Conservation (phyloP, 2,113 vertebrate species). For the Ceratotherium simum region DNA sequence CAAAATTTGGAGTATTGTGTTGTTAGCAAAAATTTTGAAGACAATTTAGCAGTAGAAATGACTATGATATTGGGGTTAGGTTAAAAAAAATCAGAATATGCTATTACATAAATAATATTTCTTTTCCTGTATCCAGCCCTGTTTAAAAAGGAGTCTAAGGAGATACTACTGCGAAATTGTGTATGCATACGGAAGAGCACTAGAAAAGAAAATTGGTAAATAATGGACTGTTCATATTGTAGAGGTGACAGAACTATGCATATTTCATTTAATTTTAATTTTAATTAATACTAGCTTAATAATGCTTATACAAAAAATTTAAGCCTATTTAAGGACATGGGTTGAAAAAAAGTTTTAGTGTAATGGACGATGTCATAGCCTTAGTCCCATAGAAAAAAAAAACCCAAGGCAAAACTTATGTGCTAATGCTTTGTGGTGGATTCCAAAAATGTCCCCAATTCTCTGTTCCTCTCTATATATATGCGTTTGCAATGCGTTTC, state of each 20-base stretch:
- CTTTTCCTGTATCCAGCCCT: neutral
- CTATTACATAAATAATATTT: neutral
- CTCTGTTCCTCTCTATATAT: neutral
- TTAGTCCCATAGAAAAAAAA: neutral
- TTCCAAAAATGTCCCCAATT: neutral
- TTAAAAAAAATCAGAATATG: neutral
- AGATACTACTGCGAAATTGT: neutral
- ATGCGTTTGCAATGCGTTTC: neutral
- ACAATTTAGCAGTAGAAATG: neutral
- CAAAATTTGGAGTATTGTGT: neutral
- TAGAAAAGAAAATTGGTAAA: neutral
- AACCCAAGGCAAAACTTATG: neutral
- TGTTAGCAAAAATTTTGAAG: neutral
- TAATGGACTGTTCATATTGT: neutral
- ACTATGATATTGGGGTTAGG: neutral
- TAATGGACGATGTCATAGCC: neutral
- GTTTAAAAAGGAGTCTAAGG: neutral
- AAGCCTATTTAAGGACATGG: neutral
- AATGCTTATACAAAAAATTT: neutral
- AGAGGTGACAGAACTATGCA: neutral
- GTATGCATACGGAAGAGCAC: neutral
- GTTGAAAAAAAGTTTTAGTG: neutral
- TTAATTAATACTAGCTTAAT: conserved; percentile 7
- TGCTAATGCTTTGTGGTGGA: neutral
- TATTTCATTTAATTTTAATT: neutral